These are phyloP conservation scores for Neodiprion virginianus DNA, from an alignment of 1,140 invertebrate genomes.

Conservation along the genomic window DNA sequence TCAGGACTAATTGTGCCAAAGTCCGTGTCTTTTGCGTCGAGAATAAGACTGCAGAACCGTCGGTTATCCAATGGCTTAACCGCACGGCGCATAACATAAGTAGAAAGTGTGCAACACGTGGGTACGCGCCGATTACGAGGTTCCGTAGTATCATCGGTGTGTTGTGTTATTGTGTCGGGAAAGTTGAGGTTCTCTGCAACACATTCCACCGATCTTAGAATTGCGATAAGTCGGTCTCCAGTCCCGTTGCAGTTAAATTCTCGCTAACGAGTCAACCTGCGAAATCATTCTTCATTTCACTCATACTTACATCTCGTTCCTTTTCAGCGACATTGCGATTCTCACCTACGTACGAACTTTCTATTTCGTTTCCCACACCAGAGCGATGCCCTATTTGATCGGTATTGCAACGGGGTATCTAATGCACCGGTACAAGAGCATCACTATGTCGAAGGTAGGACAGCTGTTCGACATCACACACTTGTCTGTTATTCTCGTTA, in stretches of 20 bases:
- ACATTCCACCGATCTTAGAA: too few relatives aligned
- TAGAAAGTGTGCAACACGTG: conserved; percentile 7
- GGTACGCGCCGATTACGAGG: not conserved
- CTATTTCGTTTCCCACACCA: conserved; percentile 46
- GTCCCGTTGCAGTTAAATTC: too few relatives aligned
- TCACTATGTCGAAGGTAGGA: conserved; percentile 12
- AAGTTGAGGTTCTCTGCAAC: not conserved
- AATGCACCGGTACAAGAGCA: conserved; percentile 5
- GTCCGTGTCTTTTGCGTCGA: not conserved
- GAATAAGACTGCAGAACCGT: not conserved
- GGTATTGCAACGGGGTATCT: conserved; percentile 64
- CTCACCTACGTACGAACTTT: conserved; percentile 25
- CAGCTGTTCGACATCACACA: not conserved
- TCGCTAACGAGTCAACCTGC: too few relatives aligned
- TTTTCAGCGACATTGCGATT: not conserved
- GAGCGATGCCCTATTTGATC: conserved; percentile 63
- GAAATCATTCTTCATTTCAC: too few relatives aligned
- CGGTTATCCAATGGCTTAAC: not conserved
- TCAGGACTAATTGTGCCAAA: not conserved
- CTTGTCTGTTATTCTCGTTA: not conserved
- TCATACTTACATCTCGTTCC: not conserved
- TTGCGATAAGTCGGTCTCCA: too few relatives aligned
- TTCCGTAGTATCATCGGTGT: not conserved
- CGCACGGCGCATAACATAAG: not conserved
- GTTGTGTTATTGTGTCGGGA: not conserved